A percentile compares a stretch with the other conserved stretches of the same genome.
Conservation (phyloP, 2,113 vertebrate genomes). For the Bostrychus sinensis region DNA sequence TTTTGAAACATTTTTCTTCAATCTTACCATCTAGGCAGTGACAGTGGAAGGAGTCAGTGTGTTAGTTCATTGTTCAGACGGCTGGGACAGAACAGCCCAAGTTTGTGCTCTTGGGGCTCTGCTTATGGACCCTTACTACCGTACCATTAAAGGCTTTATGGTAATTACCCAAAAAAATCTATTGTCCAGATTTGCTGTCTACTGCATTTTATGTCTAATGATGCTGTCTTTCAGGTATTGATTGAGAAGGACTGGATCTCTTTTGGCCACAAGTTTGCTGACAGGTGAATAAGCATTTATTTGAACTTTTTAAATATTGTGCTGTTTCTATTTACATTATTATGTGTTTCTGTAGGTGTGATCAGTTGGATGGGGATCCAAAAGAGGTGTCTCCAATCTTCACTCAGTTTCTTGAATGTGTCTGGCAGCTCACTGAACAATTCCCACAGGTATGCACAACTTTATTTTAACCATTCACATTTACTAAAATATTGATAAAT, state of each 20-base stretch:
- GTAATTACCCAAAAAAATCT: constrained; percentile 61
- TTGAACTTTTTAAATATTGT: neutral
- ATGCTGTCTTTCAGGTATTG: constrained; percentile 84
- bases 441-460: constrained; percentile 83
- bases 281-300: constrained; percentile 80
- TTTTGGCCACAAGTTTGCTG: constrained; percentile 98
- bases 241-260: constrained; percentile 99
- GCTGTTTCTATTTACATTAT: neutral
- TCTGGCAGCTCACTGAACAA: constrained; percentile 95
- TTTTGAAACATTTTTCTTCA: neutral
- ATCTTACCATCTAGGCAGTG: constrained; percentile 82
- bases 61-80: constrained; percentile 96
- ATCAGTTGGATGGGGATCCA: constrained; percentile 91
- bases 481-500: neutral
- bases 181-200: neutral
- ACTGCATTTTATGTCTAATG: neutral
- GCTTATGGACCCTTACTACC: constrained; percentile 93
- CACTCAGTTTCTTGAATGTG: constrained; percentile 95
- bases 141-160: constrained; percentile 97
- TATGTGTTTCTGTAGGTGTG: constrained; percentile 81
- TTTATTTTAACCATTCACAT: neutral
- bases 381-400: constrained; percentile 97
- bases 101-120: constrained; percentile 93
- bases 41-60: constrained; percentile 90
- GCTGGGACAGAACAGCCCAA: constrained; percentile 97